Evolutionary conservation across 2,113 vertebrate species (phyloP).

Genomic region (Scalopus aquaticus): DNA sequence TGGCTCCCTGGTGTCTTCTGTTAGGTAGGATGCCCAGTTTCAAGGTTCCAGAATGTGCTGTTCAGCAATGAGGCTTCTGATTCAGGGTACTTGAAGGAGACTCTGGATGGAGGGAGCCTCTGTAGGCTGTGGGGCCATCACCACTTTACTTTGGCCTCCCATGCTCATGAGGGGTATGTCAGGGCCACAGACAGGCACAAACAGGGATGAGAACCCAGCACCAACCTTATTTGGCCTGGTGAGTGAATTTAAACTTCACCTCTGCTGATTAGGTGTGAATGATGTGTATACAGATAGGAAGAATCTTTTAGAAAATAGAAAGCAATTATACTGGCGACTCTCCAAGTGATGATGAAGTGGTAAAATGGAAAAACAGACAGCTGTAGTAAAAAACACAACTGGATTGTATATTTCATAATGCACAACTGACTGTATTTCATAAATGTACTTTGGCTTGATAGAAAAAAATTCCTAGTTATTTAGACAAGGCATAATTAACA

Average conservation of each 20-base stretch:
- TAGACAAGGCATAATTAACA: background rate
- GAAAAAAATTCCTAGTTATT: background rate
- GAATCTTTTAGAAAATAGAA: background rate
- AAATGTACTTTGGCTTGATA: background rate
- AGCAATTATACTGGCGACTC: background rate
- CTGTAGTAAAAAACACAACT: background rate
- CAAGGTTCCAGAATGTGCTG: background rate
- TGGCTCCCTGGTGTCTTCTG: background rate
- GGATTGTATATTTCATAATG: background rate
- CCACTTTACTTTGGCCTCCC: background rate
- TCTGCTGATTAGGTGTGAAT: background rate
- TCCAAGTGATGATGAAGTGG: background rate
- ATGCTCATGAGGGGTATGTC: background rate
- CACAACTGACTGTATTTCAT: background rate
- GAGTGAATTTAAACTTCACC: background rate
- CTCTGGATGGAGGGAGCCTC: background rate
- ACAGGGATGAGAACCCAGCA: background rate
- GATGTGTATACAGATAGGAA: background rate
- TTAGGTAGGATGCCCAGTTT: background rate
- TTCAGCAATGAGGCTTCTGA: background rate
- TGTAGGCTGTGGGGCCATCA: fast-evolving
- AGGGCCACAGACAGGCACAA: background rate
- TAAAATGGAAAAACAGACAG: background rate
- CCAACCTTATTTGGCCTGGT: background rate
- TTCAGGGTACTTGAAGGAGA: background rate